Evolutionary conservation across 1,140 invertebrate genomes (phyloP).

Genomic region (Ganaspis sp.): DNA sequence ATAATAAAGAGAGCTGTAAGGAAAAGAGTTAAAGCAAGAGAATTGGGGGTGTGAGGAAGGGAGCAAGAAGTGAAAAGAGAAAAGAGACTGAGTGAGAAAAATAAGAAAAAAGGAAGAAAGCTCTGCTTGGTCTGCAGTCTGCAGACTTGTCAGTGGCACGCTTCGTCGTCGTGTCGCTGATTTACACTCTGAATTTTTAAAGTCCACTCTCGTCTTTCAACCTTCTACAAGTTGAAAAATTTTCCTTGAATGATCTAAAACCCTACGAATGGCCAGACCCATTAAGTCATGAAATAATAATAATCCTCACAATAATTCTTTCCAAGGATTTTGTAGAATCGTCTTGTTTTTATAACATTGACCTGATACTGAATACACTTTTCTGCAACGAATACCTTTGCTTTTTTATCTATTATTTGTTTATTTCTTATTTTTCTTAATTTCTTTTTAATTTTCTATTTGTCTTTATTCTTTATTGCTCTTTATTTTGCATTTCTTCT

Average conservation of each 20-base stretch:
- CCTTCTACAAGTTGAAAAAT: slow-evolving; percentile 23
- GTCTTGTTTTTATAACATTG: too few species aligned
- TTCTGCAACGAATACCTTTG: too few species aligned
- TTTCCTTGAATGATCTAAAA: slow-evolving; percentile 19
- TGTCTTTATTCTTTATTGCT: too few species aligned
- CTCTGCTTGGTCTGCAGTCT: slow-evolving; percentile 50
- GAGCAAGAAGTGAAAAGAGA: neutral
- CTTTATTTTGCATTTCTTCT: too few species aligned
- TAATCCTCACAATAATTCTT: neutral
- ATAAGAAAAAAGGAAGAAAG: slow-evolving; percentile 30
- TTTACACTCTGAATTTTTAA: slow-evolving; percentile 54
- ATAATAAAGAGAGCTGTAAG: slow-evolving; percentile 22
- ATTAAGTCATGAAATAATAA: neutral
- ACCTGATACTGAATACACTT: too few species aligned
- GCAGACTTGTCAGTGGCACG: slow-evolving; percentile 48
- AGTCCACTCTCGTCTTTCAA: slow-evolving; percentile 45
- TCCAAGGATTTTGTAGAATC: neutral
- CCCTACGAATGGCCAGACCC: neutral
- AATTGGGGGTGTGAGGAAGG: neutral
- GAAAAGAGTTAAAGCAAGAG: slow-evolving; percentile 1
- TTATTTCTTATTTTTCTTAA: too few species aligned
- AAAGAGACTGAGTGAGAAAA: neutral
- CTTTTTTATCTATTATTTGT: too few species aligned
- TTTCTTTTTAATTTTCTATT: too few species aligned
- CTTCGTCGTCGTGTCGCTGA: slow-evolving; percentile 48